phyloP scores from a whole-genome alignment of 1,140 invertebrate species.

The Temnothorax longispinosus region DNA sequence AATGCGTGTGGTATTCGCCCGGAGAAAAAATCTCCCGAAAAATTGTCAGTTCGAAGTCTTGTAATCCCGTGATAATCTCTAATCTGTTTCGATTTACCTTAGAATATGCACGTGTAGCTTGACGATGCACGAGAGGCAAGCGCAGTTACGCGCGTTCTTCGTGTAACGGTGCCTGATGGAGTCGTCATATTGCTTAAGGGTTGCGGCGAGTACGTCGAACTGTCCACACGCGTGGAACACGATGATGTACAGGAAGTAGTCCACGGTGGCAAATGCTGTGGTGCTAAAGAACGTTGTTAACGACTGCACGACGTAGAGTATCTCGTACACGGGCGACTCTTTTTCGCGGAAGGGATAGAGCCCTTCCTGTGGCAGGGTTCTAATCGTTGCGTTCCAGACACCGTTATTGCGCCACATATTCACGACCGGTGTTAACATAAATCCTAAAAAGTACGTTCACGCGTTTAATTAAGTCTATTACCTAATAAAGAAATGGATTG shows the following conservation, averaged over 20 bases:
- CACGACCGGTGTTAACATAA: not conserved
- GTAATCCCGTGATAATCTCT: not conserved
- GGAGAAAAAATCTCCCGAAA: not conserved
- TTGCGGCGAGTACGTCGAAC: not conserved
- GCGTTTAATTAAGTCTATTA: not conserved
- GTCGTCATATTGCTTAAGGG: not conserved
- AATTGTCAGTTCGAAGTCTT: not conserved
- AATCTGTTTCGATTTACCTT: not conserved
- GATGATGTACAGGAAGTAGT: not conserved
- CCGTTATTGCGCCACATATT: not conserved
- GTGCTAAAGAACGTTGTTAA: not conserved
- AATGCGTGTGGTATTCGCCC: not conserved
- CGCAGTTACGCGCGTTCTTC: not conserved
- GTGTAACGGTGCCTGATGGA: not conserved
- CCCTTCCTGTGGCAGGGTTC: not conserved
- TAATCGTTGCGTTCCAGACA: not conserved
- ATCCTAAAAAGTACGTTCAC: not conserved
- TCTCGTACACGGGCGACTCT: not conserved
- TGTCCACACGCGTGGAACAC: not conserved
- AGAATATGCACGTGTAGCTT: not conserved
- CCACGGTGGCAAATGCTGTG: not conserved
- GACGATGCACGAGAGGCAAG: not conserved
- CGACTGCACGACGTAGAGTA: not conserved
- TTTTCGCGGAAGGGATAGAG: not conserved
- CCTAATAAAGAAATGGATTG: not conserved